Conservation (phyloP, 2,888 invertebrate genomes). For the Cryptophagus acutangulus region DNA sequence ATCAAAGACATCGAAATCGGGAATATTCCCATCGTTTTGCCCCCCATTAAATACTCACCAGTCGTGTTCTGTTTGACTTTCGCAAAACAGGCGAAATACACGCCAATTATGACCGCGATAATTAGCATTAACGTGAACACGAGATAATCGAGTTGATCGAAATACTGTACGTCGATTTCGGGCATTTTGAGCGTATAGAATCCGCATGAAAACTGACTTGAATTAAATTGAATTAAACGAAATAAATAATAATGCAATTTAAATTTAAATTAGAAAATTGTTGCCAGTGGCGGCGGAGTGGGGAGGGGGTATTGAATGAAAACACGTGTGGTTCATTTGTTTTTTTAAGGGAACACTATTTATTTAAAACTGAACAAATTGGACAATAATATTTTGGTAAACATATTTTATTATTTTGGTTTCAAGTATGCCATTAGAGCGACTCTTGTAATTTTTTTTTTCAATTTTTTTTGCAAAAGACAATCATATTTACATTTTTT, state of each 20-base stretch:
- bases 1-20: slow-evolving; percentile 74
- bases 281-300: background rate
- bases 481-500: background rate
- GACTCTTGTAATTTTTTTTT: slow-evolving; percentile 12
- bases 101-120: slow-evolving; percentile 61
- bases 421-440: slow-evolving; percentile 43
- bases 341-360: slow-evolving; percentile 49
- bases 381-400: slow-evolving; percentile 37
- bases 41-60: slow-evolving; percentile 68
- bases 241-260: background rate
- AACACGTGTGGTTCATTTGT: too few species aligned
- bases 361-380: slow-evolving; percentile 49
- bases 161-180: slow-evolving; percentile 36
- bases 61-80: slow-evolving; percentile 65
- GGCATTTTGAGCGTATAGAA: slow-evolving; percentile 10
- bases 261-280: slow-evolving; percentile 3
- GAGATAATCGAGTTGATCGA: slow-evolving; percentile 60
- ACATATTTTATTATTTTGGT: slow-evolving; percentile 36
- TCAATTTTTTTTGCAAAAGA: background rate
- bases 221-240: too few species aligned
- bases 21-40: slow-evolving; percentile 72
- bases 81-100: slow-evolving; percentile 68
- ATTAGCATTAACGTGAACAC: slow-evolving; percentile 63
- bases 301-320: background rate
- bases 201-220: too few species aligned